Percentiles rank a stretch among this genome's conserved stretches.
These are phyloP conservation scores for Thamnaconus septentrionalis DNA, from an alignment of 2,113 vertebrate genomes.

Conservation along the genomic window DNA sequence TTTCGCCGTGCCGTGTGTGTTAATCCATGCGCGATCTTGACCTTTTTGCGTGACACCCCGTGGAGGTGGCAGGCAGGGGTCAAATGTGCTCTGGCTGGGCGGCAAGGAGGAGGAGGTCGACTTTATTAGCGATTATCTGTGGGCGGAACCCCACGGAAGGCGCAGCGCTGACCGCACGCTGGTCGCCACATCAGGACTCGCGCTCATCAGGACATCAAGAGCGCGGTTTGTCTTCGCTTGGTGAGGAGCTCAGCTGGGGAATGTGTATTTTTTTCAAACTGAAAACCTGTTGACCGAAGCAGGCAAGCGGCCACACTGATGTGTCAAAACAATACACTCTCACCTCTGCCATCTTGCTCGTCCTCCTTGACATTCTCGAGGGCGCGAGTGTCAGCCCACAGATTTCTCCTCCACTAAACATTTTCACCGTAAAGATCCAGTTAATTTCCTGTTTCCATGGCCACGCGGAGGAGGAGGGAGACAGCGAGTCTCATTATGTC, in stretches of 20 bases:
- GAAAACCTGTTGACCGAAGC: too few species aligned
- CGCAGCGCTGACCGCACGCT: conserved; percentile 26
- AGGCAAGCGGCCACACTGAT: too few species aligned
- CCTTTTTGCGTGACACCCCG: conserved; percentile 24
- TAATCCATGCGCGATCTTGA: conserved; percentile 5
- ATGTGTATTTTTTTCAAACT: too few species aligned
- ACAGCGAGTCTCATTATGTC: conserved; percentile 6
- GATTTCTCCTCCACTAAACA: conserved; percentile 18
- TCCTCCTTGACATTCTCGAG: too few species aligned
- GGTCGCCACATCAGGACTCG: conserved; percentile 42
- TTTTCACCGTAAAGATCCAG: not conserved
- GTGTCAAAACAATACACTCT: too few species aligned
- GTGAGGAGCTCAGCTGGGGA: too few species aligned
- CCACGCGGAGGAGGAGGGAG: conserved; percentile 56
- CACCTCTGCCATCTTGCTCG: too few species aligned
- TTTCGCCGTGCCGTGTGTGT: conserved; percentile 1
- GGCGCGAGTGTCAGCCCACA: conserved; percentile 39
- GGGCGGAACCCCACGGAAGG: conserved; percentile 34
- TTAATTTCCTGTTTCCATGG: conserved; percentile 66
- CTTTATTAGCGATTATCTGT: conserved; percentile 59
- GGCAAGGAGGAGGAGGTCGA: conserved; percentile 19
- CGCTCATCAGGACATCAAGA: not conserved
- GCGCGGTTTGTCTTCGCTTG: too few species aligned
- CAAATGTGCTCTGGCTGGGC: conserved; percentile 36
- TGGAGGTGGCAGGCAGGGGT: conserved; percentile 43